phyloP scores from a whole-genome alignment of 2,113 vertebrate species.

The Galemys pyrenaicus region DNA sequence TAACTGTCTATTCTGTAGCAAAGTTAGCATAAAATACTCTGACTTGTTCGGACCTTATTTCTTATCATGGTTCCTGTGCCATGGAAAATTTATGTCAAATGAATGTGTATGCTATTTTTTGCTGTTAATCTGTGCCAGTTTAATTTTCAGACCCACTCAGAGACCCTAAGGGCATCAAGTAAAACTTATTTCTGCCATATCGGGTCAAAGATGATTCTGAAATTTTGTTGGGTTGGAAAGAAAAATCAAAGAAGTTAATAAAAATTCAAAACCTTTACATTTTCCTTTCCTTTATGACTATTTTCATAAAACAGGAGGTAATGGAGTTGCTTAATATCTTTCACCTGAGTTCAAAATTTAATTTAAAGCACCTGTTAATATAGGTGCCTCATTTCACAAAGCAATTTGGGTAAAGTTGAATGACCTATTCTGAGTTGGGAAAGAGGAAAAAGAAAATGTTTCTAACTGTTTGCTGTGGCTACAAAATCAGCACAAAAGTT shows the following conservation, averaged over 20 bases:
- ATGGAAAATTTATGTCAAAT: not conserved
- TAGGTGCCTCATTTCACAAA: not conserved
- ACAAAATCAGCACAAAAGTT: constrained; percentile 16
- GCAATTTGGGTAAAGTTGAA: not conserved
- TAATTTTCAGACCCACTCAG: not conserved
- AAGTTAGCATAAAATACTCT: not conserved
- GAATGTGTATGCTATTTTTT: not conserved
- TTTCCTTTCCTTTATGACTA: not conserved
- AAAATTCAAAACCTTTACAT: not conserved
- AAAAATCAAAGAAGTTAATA: not conserved
- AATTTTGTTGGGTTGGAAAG: not conserved
- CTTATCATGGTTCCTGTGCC: not conserved
- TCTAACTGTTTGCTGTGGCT: not conserved
- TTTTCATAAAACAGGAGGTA: not conserved
- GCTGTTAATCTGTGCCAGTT: not conserved
- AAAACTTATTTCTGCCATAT: not conserved
- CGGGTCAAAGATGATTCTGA: not conserved
- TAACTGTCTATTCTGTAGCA: not conserved
- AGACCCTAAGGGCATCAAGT: not conserved
- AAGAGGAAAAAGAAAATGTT: constrained; percentile 37
- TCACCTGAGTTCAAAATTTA: constrained; percentile 34
- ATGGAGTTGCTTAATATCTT: not conserved
- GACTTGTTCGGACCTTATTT: not conserved
- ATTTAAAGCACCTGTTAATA: not conserved
- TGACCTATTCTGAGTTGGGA: not conserved